These are phyloP conservation scores for Ciconia stormi DNA, from an alignment of 2,113 vertebrate genomes.

Conservation along the genomic window DNA sequence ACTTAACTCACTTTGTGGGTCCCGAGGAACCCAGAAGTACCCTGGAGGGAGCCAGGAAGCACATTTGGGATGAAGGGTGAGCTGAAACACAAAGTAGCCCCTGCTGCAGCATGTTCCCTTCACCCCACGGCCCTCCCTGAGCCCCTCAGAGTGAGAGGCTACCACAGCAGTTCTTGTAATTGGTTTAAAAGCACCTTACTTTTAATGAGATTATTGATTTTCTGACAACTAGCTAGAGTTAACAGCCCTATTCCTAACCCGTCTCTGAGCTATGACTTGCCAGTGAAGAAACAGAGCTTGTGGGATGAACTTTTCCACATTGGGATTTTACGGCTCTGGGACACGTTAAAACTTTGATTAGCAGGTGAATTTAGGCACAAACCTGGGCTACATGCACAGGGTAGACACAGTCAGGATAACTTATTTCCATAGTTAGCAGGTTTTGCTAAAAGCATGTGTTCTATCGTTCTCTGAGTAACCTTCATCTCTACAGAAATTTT, in stretches of 20 bases:
- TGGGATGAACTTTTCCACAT: background rate
- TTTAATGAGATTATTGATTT: background rate
- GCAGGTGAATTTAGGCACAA: background rate
- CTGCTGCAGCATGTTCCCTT: background rate
- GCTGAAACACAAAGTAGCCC: background rate
- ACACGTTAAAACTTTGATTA: background rate
- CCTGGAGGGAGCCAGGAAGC: background rate
- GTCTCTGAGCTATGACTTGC: background rate
- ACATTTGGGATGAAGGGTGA: background rate
- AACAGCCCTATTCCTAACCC: background rate
- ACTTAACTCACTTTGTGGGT: background rate
- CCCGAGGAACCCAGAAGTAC: background rate
- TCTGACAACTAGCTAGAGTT: background rate
- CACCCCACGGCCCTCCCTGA: rapidly evolving
- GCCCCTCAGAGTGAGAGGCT: background rate
- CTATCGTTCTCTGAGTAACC: background rate
- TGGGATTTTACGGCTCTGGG: background rate
- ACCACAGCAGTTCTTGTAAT: background rate
- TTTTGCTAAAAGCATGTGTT: background rate
- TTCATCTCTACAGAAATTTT: background rate
- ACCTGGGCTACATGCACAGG: too few relatives aligned
- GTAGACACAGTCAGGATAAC: background rate
- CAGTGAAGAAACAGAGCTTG: background rate
- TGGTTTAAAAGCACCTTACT: background rate
- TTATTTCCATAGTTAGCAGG: background rate